Evolutionary conservation across 2,113 vertebrate genomes (phyloP), one percentile per base, ranked within the genome.

Genomic region (Xerus inauris): DNA sequence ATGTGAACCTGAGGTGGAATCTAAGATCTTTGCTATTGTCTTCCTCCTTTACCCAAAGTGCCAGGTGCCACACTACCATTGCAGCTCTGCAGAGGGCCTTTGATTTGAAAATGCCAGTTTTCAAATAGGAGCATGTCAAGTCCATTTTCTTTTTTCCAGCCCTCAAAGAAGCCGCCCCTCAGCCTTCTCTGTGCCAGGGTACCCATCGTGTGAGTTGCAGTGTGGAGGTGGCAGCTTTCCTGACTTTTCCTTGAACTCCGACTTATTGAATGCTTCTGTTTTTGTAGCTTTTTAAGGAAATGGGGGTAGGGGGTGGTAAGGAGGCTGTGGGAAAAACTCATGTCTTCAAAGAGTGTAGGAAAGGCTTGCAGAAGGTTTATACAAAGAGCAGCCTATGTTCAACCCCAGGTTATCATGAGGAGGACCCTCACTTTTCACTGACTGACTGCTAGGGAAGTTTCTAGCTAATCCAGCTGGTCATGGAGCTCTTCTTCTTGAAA

Each of bases 261-360:
- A 64, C 49, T 38, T 64, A 32, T 26, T 26, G 11, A 64, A n/a
- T 79, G 76, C n/a, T 69, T 91, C 54, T 89, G 77, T 11, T 82
- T 91, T 93, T 80, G 40, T 22, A 65, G 35, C 64, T 92, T 90
- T 69, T 95, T 88, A 87, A 95, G n/a, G 54, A 93, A 69, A 40
- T 38, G 6, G n/a, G 45, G 32, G 13, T 12, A 57, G 5, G 24
- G 51, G 57, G 59, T 64, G 42, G 45, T 49, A 79, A 28, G 4
- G n/a, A 80, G 12, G 14, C 71, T 76, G 57, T 10, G 79, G 72
- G 42, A 83, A 45, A 76, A 1, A 40, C 20, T 89, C 11, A 28
- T 32, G 38, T 54, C 45, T 20, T 62, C 11, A 30, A 10, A 84
- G 62, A 64, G 10, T 35, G 13, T 75, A 62, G 94, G 64, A 49